phyloP scores from a whole-genome alignment of 1,140 invertebrate genomes.

The Euwallacea fornicatus region DNA sequence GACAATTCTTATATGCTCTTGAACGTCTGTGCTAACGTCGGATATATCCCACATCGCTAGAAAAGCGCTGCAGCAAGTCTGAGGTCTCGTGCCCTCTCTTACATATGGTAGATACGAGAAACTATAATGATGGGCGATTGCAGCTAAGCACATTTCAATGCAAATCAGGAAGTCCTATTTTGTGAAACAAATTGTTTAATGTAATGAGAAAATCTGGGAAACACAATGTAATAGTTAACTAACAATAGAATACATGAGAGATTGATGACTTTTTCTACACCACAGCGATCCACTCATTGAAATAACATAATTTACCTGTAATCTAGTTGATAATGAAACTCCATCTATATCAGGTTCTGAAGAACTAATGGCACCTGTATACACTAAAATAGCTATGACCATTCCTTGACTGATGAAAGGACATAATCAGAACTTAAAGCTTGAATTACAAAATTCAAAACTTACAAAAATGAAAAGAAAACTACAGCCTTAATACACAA shows the following conservation, averaged over 20 bases:
- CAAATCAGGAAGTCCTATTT: conserved; percentile 92
- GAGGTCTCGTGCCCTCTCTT: conserved; percentile 54
- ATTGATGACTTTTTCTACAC: too few relatives aligned
- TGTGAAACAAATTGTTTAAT: conserved; percentile 37
- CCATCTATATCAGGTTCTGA: conserved; percentile 69
- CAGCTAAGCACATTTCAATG: conserved; percentile 96
- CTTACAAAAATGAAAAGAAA: conserved; percentile 98
- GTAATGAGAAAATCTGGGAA: not conserved
- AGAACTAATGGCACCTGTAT: conserved; percentile 72
- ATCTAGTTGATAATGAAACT: conserved; percentile 72
- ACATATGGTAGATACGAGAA: conserved; percentile 90
- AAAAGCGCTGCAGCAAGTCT: conserved; percentile 64
- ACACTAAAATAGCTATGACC: conserved; percentile 83
- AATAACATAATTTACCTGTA: conserved; percentile 66
- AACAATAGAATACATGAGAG: too few relatives aligned
- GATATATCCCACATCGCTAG: conserved; percentile 92
- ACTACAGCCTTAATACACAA: conserved; percentile 98
- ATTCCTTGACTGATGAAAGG: conserved; percentile 78
- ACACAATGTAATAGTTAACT: not conserved
- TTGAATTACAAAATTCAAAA: conserved; percentile 43
- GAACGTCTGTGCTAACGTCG: conserved; percentile 88
- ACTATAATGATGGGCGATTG: conserved; percentile 92
- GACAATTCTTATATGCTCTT: conserved; percentile 88
- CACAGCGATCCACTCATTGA: too few relatives aligned
- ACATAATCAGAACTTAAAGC: not conserved